Evolutionary conservation across 2,888 invertebrate genomes (phyloP).

Genomic region (Watsonalla binaria): DNA sequence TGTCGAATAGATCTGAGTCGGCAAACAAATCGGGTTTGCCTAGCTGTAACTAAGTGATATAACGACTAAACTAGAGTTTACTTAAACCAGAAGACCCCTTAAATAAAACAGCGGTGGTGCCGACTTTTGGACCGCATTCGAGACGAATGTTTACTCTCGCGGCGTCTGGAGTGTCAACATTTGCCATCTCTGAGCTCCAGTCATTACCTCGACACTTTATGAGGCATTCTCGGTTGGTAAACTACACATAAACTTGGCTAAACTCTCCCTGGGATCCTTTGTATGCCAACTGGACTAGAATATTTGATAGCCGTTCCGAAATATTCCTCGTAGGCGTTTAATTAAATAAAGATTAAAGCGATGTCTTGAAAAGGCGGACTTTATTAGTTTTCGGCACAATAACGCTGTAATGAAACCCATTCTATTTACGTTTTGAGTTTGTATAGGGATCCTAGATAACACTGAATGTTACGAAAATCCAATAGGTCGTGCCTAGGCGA

Average conservation of each 20-base stretch:
- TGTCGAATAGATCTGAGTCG: neutral
- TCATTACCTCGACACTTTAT: slow-evolving; percentile 5
- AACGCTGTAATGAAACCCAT: neutral
- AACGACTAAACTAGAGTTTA: neutral
- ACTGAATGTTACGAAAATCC: slow-evolving; percentile 19
- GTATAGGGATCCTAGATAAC: neutral
- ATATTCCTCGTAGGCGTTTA: neutral
- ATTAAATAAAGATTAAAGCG: neutral
- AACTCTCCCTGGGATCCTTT: neutral
- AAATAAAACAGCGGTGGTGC: slow-evolving; percentile 1
- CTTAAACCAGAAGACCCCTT: neutral
- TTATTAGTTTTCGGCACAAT: neutral
- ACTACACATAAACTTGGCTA: neutral
- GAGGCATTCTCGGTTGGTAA: neutral
- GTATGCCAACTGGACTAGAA: neutral
- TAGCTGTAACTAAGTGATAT: neutral
- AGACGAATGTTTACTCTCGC: slow-evolving; percentile 2
- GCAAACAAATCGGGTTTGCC: neutral
- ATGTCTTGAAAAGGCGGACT: neutral
- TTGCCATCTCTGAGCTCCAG: slow-evolving; percentile 1
- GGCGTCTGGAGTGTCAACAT: slow-evolving; percentile 3
- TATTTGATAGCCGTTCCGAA: neutral
- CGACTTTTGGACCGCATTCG: slow-evolving; percentile 3
- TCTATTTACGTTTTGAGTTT: neutral
- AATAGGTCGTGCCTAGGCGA: slow-evolving; percentile 28